These are phyloP conservation scores for Sminthopsis crassicaudata DNA, from an alignment of 2,113 vertebrate genomes.

Conservation along the genomic window DNA sequence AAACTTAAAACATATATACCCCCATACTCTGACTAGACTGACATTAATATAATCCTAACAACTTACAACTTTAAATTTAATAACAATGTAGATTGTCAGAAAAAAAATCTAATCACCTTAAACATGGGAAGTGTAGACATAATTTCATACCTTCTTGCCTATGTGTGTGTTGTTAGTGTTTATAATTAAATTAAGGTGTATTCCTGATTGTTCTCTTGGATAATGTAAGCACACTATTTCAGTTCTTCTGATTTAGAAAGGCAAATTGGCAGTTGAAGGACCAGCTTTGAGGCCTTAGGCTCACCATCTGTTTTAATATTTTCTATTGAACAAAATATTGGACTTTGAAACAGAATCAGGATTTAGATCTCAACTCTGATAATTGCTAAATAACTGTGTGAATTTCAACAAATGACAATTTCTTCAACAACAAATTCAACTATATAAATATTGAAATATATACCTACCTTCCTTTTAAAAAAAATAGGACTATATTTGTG, in stretches of 20 bases:
- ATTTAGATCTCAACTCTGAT: not conserved
- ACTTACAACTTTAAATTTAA: not conserved
- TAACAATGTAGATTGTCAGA: not conserved
- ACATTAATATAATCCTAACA: not conserved
- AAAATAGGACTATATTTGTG: not conserved
- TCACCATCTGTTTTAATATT: not conserved
- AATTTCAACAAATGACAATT: not conserved
- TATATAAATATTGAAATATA: not conserved
- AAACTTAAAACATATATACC: not conserved
- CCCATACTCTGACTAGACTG: not conserved
- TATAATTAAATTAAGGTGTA: not conserved
- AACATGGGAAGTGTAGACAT: not conserved
- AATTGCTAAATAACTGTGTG: not conserved
- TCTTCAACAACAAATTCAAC: not conserved
- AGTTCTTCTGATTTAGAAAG: not conserved
- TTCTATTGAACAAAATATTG: not conserved
- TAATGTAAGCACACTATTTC: not conserved
- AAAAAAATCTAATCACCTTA: not conserved
- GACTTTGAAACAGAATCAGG: not conserved
- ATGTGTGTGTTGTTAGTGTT: not conserved
- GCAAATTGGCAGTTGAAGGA: not conserved
- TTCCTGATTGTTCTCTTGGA: not conserved
- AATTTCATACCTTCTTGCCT: not conserved
- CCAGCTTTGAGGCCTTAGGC: not conserved
- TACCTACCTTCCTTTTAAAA: not conserved